Percentiles rank a stretch among this genome's conserved stretches.
Evolutionary conservation across 2,888 invertebrate genomes (phyloP).

Genomic region (Oscheius onirici): DNA sequence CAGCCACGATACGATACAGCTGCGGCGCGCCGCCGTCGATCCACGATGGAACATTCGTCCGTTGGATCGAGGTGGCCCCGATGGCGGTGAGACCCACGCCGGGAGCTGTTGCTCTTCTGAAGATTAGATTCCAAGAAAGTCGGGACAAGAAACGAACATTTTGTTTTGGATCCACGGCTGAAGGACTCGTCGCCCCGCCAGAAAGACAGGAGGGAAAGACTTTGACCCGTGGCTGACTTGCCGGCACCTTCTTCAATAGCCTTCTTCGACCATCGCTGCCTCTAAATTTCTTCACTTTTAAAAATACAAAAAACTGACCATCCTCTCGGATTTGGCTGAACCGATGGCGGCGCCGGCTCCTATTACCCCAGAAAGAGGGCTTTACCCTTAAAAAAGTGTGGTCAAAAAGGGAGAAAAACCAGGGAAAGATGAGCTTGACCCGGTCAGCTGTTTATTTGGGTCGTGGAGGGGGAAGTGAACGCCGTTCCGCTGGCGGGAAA

Average conservation of each 20-base stretch:
- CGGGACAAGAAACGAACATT: no score
- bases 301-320: background rate
- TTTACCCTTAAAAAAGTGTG: background rate
- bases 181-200: conserved; percentile 24
- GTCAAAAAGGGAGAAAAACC: conserved; percentile 3
- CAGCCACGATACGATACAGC: conserved; percentile 35
- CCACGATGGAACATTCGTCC: conserved; percentile 19
- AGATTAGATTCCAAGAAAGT: no score
- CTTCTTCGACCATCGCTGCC: conserved; percentile 28
- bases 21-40: conserved; percentile 34
- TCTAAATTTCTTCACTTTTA: conserved; percentile 2
- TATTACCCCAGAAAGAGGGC: conserved; percentile 5
- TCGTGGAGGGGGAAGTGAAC: conserved; percentile 2
- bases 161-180: background rate
- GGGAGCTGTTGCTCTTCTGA: conserved; percentile 2
- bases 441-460: conserved; percentile 1
- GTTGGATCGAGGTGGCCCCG: conserved; percentile 5
- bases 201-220: conserved; percentile 31
- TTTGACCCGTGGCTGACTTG: conserved; percentile 15
- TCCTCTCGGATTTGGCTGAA: conserved; percentile 3
- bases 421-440: background rate
- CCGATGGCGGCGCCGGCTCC: conserved; percentile 30
- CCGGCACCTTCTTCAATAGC: conserved; percentile 18
- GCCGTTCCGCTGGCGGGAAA: background rate
- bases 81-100: conserved; percentile 8